phyloP scores from a whole-genome alignment of 2,113 vertebrate genomes.

The Solea senegalensis region DNA sequence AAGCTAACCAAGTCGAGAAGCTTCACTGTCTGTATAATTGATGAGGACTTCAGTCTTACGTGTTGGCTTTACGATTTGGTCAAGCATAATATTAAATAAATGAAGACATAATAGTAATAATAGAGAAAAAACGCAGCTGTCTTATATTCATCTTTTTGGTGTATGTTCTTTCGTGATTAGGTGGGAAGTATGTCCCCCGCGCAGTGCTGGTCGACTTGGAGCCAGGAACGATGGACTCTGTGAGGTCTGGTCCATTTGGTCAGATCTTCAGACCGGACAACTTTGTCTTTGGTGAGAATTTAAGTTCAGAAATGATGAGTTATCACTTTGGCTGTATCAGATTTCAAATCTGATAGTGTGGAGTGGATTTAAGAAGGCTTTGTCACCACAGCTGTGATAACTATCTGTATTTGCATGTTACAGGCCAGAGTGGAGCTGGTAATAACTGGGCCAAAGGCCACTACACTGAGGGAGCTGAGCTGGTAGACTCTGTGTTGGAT shows the following conservation, averaged over 20 bases:
- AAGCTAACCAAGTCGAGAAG: too few relatives aligned
- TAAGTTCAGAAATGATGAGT: neutral
- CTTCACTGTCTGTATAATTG: too few relatives aligned
- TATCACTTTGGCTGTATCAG: neutral
- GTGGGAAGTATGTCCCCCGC: constrained; percentile 71
- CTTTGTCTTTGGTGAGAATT: constrained; percentile 70
- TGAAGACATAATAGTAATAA: neutral
- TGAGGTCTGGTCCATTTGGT: constrained; percentile 69
- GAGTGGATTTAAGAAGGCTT: neutral
- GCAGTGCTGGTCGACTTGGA: constrained; percentile 71
- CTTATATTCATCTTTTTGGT: neutral
- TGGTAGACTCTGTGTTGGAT: constrained; percentile 66
- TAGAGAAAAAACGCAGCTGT: neutral
- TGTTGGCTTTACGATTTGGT: too few relatives aligned
- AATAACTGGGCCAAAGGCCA: constrained; percentile 74
- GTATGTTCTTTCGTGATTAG: constrained; percentile 19
- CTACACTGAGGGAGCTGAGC: constrained; percentile 71
- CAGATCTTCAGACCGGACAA: constrained; percentile 71
- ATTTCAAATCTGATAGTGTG: neutral
- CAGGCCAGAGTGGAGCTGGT: constrained; percentile 71
- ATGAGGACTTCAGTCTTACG: too few relatives aligned
- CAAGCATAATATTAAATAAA: neutral
- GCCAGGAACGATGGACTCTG: constrained; percentile 71
- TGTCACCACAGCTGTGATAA: neutral
- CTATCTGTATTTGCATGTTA: constrained; percentile 17